phyloP scores from a whole-genome alignment of 2,888 invertebrate species.

The Unio delphinus region DNA sequence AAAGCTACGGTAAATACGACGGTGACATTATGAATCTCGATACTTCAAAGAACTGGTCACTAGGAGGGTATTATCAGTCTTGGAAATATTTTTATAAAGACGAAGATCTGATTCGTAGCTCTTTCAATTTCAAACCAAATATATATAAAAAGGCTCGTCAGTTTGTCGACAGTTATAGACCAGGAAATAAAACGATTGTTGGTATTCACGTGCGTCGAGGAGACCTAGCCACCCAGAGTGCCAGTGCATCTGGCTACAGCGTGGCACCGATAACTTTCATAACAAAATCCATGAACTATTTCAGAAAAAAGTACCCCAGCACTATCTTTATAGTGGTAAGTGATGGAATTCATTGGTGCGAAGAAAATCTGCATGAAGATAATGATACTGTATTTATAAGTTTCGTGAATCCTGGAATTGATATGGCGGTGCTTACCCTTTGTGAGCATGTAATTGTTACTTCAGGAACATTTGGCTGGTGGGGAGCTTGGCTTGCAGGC shows the following conservation, averaged over 20 bases:
- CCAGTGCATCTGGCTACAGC: constrained; percentile 36
- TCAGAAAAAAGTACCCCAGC: constrained; percentile 24
- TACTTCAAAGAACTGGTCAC: too few species aligned
- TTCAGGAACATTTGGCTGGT: constrained; percentile 64
- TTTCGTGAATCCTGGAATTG: constrained; percentile 26
- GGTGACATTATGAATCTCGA: too few species aligned
- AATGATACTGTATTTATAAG: constrained; percentile 27
- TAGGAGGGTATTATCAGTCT: too few species aligned
- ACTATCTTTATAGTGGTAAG: constrained; percentile 45
- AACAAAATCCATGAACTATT: constrained; percentile 37
- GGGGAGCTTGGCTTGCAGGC: constrained; percentile 62
- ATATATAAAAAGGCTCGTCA: constrained; percentile 19
- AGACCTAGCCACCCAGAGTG: constrained; percentile 27
- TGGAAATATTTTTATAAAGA: constrained; percentile 44
- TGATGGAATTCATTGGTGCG: constrained; percentile 45
- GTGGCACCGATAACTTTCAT: constrained; percentile 38
- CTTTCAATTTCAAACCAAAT: constrained; percentile 33
- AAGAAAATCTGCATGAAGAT: constrained; percentile 17
- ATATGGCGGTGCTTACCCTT: constrained; percentile 42
- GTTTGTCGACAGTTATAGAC: constrained; percentile 11
- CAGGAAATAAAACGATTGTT: constrained; percentile 18
- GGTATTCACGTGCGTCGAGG: constrained; percentile 50
- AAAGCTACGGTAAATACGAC: too few species aligned
- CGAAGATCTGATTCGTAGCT: constrained; percentile 17
- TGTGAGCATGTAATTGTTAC: constrained; percentile 72